These are phyloP conservation scores for Nysson spinosus DNA, from an alignment of 2,888 invertebrate genomes.

Conservation along the genomic window DNA sequence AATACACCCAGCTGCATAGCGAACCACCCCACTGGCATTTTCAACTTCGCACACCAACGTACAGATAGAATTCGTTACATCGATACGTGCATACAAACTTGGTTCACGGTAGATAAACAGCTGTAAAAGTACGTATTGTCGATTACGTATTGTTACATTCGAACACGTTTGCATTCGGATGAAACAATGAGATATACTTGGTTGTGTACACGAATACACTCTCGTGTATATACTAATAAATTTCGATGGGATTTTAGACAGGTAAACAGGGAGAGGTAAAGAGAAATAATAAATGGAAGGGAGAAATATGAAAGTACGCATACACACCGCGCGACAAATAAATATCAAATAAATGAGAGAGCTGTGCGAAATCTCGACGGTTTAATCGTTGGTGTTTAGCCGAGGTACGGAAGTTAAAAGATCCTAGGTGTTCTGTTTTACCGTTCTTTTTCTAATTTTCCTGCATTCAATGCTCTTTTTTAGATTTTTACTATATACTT, in stretches of 20 bases:
- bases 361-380: constrained; percentile 54
- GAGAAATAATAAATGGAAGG: constrained; percentile 2
- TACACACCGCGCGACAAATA: constrained; percentile 37
- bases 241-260: background rate
- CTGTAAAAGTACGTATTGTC: constrained; percentile 28
- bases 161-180: constrained; percentile 8
- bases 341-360: constrained; percentile 59
- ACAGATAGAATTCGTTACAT: no score
- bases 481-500: constrained; percentile 11
- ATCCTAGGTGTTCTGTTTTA: constrained; percentile 12
- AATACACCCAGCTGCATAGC: background rate
- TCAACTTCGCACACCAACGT: background rate
- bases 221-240: background rate
- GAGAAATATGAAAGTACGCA: constrained; percentile 24
- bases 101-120: constrained; percentile 3
- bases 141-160: constrained; percentile 1
- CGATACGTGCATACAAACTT: background rate
- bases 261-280: background rate
- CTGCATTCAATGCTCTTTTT: constrained; percentile 24
- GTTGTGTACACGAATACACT: background rate
- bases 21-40: no score
- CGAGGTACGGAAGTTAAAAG: constrained; percentile 31
- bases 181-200: no score
- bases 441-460: background rate
- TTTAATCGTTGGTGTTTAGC: constrained; percentile 62